Evolutionary conservation across 2,113 vertebrate genomes (phyloP).

Genomic region (Protomyctophum bolini): DNA sequence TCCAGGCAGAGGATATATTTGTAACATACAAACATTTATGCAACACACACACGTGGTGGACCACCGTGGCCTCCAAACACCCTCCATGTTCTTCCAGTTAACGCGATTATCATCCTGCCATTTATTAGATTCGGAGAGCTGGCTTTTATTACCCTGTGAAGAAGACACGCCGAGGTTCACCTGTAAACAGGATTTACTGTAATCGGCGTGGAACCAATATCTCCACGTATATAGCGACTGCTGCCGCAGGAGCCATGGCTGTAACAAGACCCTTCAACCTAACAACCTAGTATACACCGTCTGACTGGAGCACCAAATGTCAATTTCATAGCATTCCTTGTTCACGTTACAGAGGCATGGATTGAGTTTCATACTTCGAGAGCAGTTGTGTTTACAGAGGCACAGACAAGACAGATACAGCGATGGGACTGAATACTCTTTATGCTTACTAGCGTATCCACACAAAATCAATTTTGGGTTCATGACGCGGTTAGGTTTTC

Average conservation of each 20-base stretch:
- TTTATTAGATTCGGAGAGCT: constrained; percentile 14
- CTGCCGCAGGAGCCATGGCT: not conserved
- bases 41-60: not conserved
- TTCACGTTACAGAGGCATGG: not conserved
- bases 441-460: constrained; percentile 2
- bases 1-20: not conserved
- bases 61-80: too few relatives aligned
- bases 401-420: constrained; percentile 27
- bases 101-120: not conserved
- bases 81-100: constrained; percentile 24
- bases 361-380: constrained; percentile 33
- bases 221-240: constrained; percentile 7
- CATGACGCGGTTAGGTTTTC: not conserved
- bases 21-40: not conserved
- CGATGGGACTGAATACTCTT: constrained; percentile 43
- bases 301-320: not conserved
- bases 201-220: constrained; percentile 44
- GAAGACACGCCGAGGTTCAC: constrained; percentile 17
- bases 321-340: constrained; percentile 10
- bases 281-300: constrained; percentile 10
- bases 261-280: constrained; percentile 12
- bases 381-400: not conserved
- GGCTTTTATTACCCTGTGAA: constrained; percentile 39
- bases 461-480: not conserved
- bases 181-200: constrained; percentile 45